Base-by-base conservation (phyloP, 2,888 invertebrate species). In the Campoplex capitator region DNA sequence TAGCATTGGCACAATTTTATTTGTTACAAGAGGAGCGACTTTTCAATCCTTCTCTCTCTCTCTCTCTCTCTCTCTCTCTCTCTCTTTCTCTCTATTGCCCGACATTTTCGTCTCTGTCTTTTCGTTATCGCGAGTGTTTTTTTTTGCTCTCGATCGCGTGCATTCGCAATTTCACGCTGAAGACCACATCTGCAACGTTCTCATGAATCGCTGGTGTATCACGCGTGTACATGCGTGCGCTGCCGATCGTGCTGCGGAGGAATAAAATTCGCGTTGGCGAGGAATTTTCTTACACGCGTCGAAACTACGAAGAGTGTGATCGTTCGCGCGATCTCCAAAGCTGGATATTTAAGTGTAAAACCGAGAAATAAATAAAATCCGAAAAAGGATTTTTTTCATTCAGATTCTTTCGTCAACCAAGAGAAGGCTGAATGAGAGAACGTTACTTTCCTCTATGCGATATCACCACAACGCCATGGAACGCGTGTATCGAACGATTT, bases 1-100 rank as follows among this genome's bases (percentile, higher is more conserved):
- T 88, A 90, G 88, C 91, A 91, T 90, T 91, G 91, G 89, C 92
- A 91, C 90, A 89, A 90, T 91, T 92, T 89, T 89, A 89, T 86
- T 86, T 84, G 89, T 89, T 86, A 88, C 92, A 89, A 91, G 90
- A 90, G 79, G 87, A 90, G 91, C 90, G 62, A 86, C 88, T 90
- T 74, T 67, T 62, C 70, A 65, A 67, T 42, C 8, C 62, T 70
- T 74, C 38, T 38, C 42, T 70, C 75, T 74, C 74, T 70, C 68
- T 73, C 51, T 67, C 38, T 38, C 42, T 70, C 75, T 74, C 74
- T 70, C 68, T 73, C 51, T 67, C 38, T 38, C 42, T 70, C 75
- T 74, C 74, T 70, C 68, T 73, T 62, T 67, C 38, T 56, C 65
- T 85, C 73, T 16, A 51, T 81, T 56, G 45, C 48, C 13, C 28